Conservation (phyloP, 2,113 vertebrate genomes). For the Pithys albifrons region DNA sequence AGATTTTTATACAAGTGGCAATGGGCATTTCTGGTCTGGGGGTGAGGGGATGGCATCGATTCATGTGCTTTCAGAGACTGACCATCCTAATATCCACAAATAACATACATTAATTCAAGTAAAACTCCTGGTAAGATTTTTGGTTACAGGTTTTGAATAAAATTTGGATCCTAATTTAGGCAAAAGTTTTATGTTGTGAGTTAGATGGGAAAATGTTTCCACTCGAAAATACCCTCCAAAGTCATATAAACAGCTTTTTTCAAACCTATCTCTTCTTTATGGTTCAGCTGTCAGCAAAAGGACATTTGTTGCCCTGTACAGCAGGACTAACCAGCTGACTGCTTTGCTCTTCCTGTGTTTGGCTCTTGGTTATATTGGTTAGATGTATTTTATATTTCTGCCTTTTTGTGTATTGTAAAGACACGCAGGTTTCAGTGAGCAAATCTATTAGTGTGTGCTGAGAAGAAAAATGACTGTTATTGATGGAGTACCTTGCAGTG, state of each 20-base stretch:
- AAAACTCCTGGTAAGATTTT: neutral
- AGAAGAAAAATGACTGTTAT: slow-evolving; percentile 28
- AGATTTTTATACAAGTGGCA: neutral
- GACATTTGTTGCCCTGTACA: neutral
- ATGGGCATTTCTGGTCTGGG: neutral
- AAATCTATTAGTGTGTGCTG: neutral
- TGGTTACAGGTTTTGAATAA: neutral
- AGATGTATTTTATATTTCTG: neutral
- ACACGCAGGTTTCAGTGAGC: neutral
- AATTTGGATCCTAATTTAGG: neutral
- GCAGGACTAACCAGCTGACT: neutral
- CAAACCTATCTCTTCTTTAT: neutral
- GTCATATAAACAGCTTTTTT: neutral
- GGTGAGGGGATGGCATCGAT: neutral
- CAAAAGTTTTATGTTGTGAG: neutral
- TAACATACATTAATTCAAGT: neutral
- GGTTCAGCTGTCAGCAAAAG: neutral
- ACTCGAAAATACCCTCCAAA: neutral
- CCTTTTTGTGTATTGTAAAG: neutral
- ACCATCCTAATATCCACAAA: neutral
- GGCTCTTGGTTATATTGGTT: neutral
- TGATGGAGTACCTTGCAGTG: slow-evolving; percentile 13
- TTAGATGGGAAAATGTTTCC: neutral
- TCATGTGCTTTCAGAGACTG: neutral
- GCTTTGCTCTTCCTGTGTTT: neutral